phyloP scores from a whole-genome alignment of 2,113 vertebrate species.

The Reinhardtius hippoglossoides region DNA sequence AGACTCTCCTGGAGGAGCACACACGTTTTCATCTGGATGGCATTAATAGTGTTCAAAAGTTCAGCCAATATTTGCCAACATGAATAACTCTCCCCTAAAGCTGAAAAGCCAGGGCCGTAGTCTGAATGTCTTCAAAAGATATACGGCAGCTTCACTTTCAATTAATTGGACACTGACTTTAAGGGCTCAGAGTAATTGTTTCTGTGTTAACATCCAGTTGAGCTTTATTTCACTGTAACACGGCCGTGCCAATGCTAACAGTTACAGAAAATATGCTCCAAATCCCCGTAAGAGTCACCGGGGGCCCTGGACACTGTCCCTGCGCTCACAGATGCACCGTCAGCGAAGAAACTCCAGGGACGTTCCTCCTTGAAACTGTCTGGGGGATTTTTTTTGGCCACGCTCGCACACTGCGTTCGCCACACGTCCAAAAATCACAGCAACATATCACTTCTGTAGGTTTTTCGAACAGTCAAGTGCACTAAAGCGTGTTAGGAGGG shows the following conservation, averaged over 20 bases:
- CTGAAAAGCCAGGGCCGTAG: constrained; percentile 28
- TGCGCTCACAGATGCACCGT: constrained; percentile 12
- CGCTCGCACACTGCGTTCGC: not conserved
- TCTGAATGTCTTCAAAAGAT: constrained; percentile 57
- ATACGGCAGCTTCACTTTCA: constrained; percentile 63
- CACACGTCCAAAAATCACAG: constrained; percentile 47
- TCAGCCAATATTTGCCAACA: constrained; percentile 67
- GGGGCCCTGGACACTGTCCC: constrained; percentile 18
- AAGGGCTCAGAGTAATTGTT: constrained; percentile 56
- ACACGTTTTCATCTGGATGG: constrained; percentile 58
- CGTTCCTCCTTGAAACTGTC: constrained; percentile 31
- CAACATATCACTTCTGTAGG: constrained; percentile 40
- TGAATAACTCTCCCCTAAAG: constrained; percentile 52
- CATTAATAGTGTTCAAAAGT: constrained; percentile 56
- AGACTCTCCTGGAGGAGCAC: constrained; percentile 17
- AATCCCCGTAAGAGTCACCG: constrained; percentile 41
- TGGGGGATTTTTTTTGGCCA: not conserved
- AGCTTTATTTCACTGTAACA: constrained; percentile 53
- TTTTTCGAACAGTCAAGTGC: constrained; percentile 41
- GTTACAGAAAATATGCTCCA: constrained; percentile 37
- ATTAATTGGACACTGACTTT: constrained; percentile 58
- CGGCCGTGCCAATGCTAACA: constrained; percentile 56
- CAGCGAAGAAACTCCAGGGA: constrained; percentile 24
- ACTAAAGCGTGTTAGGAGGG: constrained; percentile 41
- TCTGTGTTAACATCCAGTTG: constrained; percentile 41